Base-by-base conservation (phyloP, 2,797 vertebrate genomes). In the Manis pentadactyla region DNA sequence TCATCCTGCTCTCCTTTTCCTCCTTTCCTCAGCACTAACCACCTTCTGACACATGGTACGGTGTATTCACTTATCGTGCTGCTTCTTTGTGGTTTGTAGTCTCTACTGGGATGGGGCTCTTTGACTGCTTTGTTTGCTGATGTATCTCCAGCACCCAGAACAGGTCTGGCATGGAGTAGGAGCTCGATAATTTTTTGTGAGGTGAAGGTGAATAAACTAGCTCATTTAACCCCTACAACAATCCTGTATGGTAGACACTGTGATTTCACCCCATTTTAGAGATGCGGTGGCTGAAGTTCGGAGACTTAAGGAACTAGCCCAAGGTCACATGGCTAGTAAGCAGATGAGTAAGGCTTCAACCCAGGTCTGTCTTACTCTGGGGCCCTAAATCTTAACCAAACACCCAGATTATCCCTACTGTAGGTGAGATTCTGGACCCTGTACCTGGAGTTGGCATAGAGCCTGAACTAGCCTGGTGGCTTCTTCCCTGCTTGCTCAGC, bases 401-500 rank as follows among this genome's bases (percentile, higher is more conserved):
- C 7, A 23, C 37, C 34, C 5, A 29, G 0, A 2, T 57, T 15
- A 66, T 57, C 15, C n/a, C n/a, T 39, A 0, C 15, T 31, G 7
- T 7, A 75, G 71, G 37, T 17, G 8, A 51, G 27, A 34, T n/a
- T 51, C 15, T 51, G 42, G 7, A 53, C 51, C 5, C 4, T 12
- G 13, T 2, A 19, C 61, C 37, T 42, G 4, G n/a, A 64, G n/a
- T 8, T 46, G 13, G 15, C 42, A 4, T 39, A 0, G 81, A 84
- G 31, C 19, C 81, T 25, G 34, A 14, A n/a, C 59, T 18, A 15
- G 42, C 11, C 25, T 31, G 2, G 17, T 1, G 17, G 69, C 27
- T 13, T n/a, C 61, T n/a, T 18, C 39, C 55, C 34, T 61, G 51
- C 29, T 31, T 27, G 6, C 8, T 21, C 19, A 5, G 15, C 12